These are phyloP conservation scores for Ceryle rudis DNA, from an alignment of 2,797 vertebrate species.

Conservation along the genomic window DNA sequence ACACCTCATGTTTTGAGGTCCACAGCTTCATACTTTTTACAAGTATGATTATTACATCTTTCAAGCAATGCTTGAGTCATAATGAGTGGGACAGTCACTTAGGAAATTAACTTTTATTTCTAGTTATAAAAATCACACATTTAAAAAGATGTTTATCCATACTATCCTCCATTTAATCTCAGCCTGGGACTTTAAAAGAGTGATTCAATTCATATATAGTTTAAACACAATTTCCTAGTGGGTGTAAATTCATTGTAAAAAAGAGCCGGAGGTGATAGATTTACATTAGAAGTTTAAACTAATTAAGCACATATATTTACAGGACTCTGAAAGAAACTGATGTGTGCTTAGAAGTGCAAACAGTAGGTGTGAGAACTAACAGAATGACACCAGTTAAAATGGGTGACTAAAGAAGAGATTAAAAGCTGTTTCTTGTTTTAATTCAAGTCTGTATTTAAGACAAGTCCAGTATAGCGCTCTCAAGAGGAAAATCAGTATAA, in stretches of 20 bases:
- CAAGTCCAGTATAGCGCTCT: background rate
- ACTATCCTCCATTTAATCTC: background rate
- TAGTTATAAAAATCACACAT: background rate
- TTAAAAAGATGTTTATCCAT: background rate
- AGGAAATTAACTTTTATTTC: background rate
- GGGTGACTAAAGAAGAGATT: background rate
- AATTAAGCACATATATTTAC: background rate
- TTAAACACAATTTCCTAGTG: accelerated
- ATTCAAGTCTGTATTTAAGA: background rate
- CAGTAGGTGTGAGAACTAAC: background rate
- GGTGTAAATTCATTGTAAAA: background rate
- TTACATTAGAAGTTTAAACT: background rate
- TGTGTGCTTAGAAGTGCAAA: background rate
- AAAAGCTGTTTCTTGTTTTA: background rate
- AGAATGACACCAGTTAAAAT: background rate
- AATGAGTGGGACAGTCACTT: background rate
- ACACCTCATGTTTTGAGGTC: background rate
- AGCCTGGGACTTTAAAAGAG: background rate
- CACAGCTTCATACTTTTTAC: background rate
- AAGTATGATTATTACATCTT: background rate
- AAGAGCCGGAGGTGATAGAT: background rate
- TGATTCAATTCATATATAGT: background rate
- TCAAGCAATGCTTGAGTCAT: background rate
- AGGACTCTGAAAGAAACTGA: background rate
- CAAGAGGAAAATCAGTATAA: background rate